Percentiles rank a stretch among this genome's conserved stretches.
These are phyloP conservation scores for Petrocephalus microphthalmus DNA, from an alignment of 2,113 vertebrate genomes.

Conservation along the genomic window DNA sequence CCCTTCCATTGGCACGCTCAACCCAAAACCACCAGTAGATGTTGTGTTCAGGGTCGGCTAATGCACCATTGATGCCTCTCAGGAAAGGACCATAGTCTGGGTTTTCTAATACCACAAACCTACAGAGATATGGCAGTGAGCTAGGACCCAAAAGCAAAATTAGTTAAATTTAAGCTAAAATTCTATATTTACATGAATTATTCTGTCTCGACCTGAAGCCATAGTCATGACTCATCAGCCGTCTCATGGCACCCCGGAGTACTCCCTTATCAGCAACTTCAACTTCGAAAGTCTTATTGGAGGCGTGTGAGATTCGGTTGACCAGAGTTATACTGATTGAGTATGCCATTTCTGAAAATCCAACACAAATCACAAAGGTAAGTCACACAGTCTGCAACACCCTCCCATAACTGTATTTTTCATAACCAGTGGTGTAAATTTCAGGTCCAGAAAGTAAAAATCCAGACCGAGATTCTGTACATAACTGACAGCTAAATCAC, in stretches of 20 bases:
- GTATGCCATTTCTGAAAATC: neutral
- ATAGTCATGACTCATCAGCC: neutral
- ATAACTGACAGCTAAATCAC: neutral
- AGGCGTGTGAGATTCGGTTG: neutral
- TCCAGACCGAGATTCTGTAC: no score
- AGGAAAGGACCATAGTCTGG: neutral
- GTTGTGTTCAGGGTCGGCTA: neutral
- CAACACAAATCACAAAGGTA: neutral
- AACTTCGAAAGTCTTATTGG: neutral
- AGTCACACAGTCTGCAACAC: neutral
- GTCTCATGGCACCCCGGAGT: neutral
- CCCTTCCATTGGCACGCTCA: neutral
- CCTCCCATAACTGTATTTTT: neutral
- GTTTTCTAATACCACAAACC: neutral
- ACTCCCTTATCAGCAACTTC: neutral
- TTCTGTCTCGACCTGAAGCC: neutral
- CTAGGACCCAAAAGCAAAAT: no score
- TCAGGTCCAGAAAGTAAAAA: no score
- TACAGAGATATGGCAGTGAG: neutral
- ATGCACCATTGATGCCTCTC: neutral
- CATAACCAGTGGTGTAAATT: neutral
- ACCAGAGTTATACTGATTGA: slow-evolving; percentile 30
- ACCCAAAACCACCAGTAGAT: neutral
- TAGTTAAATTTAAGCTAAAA: neutral
- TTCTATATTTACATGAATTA: neutral